Evolutionary conservation across 1,140 invertebrate genomes (phyloP).

Genomic region (Hormaphis cornu): DNA sequence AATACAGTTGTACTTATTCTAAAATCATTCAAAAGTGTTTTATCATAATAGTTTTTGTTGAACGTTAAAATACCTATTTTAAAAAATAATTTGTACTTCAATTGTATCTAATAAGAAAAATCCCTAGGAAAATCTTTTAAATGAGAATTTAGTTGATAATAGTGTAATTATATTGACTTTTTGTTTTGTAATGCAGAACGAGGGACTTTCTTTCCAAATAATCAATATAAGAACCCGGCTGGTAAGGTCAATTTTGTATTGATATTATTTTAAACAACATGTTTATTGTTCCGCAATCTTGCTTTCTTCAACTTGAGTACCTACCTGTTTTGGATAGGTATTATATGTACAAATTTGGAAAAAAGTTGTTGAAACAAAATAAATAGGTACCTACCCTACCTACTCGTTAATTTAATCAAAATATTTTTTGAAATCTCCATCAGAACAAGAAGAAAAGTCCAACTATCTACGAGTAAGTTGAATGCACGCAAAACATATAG

Average conservation of each 20-base stretch:
- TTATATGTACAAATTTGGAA: not conserved
- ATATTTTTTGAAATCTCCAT: too few relatives aligned
- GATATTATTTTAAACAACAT: conserved; percentile 1
- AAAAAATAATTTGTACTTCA: not conserved
- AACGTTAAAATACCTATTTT: too few relatives aligned
- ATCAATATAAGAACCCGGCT: not conserved
- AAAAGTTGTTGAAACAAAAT: not conserved
- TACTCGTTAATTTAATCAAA: too few relatives aligned
- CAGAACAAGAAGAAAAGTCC: not conserved
- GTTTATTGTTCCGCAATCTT: not conserved
- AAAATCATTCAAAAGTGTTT: too few relatives aligned
- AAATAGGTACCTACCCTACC: too few relatives aligned
- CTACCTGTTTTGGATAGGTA: not conserved
- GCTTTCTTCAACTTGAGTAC: not conserved
- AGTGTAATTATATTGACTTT: not conserved
- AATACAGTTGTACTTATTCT: too few relatives aligned
- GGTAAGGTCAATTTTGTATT: conserved; percentile 12
- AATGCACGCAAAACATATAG: not conserved
- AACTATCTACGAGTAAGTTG: too few relatives aligned
- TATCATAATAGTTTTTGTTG: too few relatives aligned
- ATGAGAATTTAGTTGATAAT: not conserved
- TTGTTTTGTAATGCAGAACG: not conserved
- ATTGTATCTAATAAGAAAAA: not conserved
- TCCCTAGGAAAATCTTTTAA: not conserved
- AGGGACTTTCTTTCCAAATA: not conserved